These are phyloP conservation scores for Actinernus sp. DNA, from an alignment of 92 coral and sea anemone genomes.

Conservation along the genomic window DNA sequence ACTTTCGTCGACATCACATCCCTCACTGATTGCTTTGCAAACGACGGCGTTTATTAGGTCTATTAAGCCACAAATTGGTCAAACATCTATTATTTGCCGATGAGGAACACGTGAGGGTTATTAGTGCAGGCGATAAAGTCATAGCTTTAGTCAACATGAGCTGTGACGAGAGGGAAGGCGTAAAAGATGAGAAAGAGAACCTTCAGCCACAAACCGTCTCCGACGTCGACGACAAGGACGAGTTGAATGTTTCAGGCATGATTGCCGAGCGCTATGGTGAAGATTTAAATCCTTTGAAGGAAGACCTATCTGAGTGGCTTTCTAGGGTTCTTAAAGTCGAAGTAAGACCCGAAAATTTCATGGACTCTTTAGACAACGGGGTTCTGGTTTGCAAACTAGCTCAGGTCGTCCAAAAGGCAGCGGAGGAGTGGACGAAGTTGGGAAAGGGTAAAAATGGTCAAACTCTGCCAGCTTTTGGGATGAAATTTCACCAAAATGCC, in stretches of 20 bases:
- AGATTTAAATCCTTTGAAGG: constrained; percentile 83
- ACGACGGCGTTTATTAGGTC: too few species aligned
- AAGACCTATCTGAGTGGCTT: constrained; percentile 95
- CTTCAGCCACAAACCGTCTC: constrained; percentile 9
- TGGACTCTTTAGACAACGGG: constrained; percentile 90
- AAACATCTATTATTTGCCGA: not conserved
- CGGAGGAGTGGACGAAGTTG: constrained; percentile 57
- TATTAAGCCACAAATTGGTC: constrained; percentile 12
- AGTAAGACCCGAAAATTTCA: constrained; percentile 81
- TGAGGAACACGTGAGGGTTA: not conserved
- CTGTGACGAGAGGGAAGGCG: not conserved
- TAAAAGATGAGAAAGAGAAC: constrained; percentile 9
- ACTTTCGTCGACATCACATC: too few species aligned
- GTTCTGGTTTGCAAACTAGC: constrained; percentile 93
- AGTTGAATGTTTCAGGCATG: constrained; percentile 35
- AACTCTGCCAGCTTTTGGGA: constrained; percentile 67
- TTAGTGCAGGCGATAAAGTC: not conserved
- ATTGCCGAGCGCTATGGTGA: constrained; percentile 87
- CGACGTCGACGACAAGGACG: constrained; percentile 8
- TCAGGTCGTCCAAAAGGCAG: constrained; percentile 87
- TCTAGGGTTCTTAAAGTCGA: constrained; percentile 80
- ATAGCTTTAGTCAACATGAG: not conserved
- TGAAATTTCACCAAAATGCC: constrained; percentile 88
- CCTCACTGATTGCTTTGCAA: too few species aligned
- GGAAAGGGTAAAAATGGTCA: constrained; percentile 45